phyloP scores from a whole-genome alignment of 2,888 invertebrate species.

The Ephialtes manifestator region DNA sequence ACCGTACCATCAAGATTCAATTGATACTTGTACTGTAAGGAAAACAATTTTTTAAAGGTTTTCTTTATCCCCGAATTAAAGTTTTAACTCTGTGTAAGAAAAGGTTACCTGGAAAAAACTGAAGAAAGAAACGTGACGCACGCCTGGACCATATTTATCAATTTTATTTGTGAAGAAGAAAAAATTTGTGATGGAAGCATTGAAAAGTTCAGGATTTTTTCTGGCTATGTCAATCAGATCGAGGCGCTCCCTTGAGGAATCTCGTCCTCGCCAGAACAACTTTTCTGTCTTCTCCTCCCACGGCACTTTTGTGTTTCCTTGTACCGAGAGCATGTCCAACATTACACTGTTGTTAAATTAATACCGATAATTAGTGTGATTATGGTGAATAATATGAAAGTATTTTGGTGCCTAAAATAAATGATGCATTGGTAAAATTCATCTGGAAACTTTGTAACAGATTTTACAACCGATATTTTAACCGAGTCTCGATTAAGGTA shows the following conservation, averaged over 20 bases:
- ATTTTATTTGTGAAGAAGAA: constrained; percentile 97
- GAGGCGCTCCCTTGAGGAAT: constrained; percentile 94
- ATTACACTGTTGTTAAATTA: constrained; percentile 89
- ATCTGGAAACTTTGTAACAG: no score
- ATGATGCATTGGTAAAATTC: no score
- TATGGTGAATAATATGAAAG: not conserved
- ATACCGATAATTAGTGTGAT: not conserved
- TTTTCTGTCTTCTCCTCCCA: constrained; percentile 93
- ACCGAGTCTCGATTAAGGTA: no score
- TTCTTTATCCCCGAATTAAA: not conserved
- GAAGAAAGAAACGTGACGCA: constrained; percentile 94
- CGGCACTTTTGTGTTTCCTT: constrained; percentile 90
- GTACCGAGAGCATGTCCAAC: constrained; percentile 96
- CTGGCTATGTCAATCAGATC: constrained; percentile 93
- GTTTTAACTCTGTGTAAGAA: not conserved
- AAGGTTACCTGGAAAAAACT: constrained; percentile 96
- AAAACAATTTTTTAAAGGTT: constrained; percentile 58
- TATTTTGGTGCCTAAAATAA: not conserved
- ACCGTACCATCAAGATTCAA: constrained; percentile 98
- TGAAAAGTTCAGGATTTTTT: constrained; percentile 92
- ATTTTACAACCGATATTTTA: no score
- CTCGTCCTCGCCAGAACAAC: constrained; percentile 97
- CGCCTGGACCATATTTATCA: constrained; percentile 94
- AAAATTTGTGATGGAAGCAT: constrained; percentile 97
- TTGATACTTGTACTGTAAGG: constrained; percentile 96